Base-by-base conservation (phyloP, 2,113 vertebrate species). In the Spheniscus mendiculus region DNA sequence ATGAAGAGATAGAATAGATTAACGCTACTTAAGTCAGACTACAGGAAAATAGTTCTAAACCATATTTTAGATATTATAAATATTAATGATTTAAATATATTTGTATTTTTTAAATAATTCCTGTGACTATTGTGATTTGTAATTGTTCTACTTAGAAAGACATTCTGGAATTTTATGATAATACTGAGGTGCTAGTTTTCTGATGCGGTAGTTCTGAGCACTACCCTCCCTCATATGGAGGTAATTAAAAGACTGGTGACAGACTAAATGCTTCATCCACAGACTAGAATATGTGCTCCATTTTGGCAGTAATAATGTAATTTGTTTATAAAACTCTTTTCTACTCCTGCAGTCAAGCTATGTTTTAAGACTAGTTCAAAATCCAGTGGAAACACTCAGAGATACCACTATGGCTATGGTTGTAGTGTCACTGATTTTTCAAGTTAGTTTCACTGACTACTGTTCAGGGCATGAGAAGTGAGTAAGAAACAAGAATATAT, bases 271-370 rank as follows among this genome's bases (percentile, higher is more conserved):
- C 9, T 26, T 87, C 27, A 66, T 15, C 23, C 13, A 40, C 23
- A 80, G 7, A 50, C 29, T 38, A 72, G 27, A 29, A 12, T 29
- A 4, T 0, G 0, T 36, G 15, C 3, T 84, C 19, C 2, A 4
- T 79, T 94, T 87, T 79, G 40, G 20, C 9, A 52, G 4, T 19
- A 34, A 5, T 66, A 42, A 38, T 25, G 30, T 21, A 50, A 56
- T 53, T 50, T 38, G 4, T 26, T 59, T 67, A 42, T 45, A 62
- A 67, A 83, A 19, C 3, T 73, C 4, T 62, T 29, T 73, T 95
- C n/a, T 56, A 45, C 7, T 72, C 15, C 14, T 82, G 34, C 23
- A 66, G 34, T 56, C 38, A 55, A 94, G 15, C 6, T 73, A 12
- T 17, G 11, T 36, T 12, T 78, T 79, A 65, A 90, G 29, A 78